These are phyloP conservation scores for Lethenteron camtschaticum DNA, from an alignment of 2,113 vertebrate genomes.

Conservation along the genomic window DNA sequence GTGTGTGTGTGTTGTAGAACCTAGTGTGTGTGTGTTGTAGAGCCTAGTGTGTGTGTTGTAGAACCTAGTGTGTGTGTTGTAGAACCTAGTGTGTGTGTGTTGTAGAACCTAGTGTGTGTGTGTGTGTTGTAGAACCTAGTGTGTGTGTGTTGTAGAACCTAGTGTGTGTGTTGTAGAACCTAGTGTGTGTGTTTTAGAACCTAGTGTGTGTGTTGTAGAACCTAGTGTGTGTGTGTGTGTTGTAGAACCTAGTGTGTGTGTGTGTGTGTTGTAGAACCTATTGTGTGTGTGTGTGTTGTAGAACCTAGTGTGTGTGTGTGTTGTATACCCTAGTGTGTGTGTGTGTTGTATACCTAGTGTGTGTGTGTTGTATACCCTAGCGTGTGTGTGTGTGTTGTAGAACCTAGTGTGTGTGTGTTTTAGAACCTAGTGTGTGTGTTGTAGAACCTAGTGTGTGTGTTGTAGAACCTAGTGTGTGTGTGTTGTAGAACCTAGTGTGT, in stretches of 20 bases:
- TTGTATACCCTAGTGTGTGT: no score
- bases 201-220: neutral
- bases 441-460: neutral
- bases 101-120: no score
- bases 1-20: no score
- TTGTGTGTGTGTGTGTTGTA: conserved; percentile 1
- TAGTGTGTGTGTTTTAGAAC: neutral
- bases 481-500: neutral
- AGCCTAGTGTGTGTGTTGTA: no score
- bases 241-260: neutral
- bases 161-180: neutral
- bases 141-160: neutral
- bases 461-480: neutral
- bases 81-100: no score
- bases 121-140: no score
- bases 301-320: no score
- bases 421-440: neutral
- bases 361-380: neutral
- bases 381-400: neutral
- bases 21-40: no score
- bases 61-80: no score
- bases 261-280: neutral
- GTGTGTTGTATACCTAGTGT: no score
- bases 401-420: neutral
- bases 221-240: neutral